Base-by-base conservation (phyloP, 2,797 vertebrate genomes). In the Microtus agrestis region DNA sequence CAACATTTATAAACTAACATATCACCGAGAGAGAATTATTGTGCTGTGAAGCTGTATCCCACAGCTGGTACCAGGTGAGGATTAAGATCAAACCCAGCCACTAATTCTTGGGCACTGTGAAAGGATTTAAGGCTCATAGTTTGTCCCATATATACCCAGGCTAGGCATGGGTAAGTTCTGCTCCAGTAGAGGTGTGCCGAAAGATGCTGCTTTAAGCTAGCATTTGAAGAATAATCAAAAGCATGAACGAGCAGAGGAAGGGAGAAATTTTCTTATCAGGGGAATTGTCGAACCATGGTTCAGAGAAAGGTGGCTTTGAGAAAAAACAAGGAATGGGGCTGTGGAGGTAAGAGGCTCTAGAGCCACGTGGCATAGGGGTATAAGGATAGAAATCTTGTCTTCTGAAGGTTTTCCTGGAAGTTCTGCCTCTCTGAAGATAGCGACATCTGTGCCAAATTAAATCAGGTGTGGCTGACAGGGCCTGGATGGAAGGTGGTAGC, bases 1-100 rank as follows among this genome's bases (percentile, higher is more conserved):
- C 85, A 90, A 48, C 80, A 79, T 95, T 94, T 94, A 95, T 93
- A 96, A 96, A 95, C 85, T 88, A 97, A 97, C 95, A 67, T 87
- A 80, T 89, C 67, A 71, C 67, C 48, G 65, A 82, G 74, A 46
- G 69, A 93, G 93, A 93, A 96, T 86, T 69, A 79, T 63, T 79
- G 65, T 48, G 29, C 63, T 1, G 27, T 29, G 15, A 67, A 88
- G 46, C 71, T 63, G 9, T 27, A 48, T 54, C 71, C 61, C 56
- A 40, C 67, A 91, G 59, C 77, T 56, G n/a, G 61, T 12, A 84
- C 40, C 40, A 29, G 40, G 51, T n/a, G 81, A 87, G 59, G 63
- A 89, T 59, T 34, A 40, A 76, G 69, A 92, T 67, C 27, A 86
- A 43, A 91, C 56, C 89, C 40, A 46, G 17, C 21, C 63, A 43